These are phyloP conservation scores for Odiellus spinosus DNA, from an alignment of 2,888 invertebrate species.

Conservation along the genomic window DNA sequence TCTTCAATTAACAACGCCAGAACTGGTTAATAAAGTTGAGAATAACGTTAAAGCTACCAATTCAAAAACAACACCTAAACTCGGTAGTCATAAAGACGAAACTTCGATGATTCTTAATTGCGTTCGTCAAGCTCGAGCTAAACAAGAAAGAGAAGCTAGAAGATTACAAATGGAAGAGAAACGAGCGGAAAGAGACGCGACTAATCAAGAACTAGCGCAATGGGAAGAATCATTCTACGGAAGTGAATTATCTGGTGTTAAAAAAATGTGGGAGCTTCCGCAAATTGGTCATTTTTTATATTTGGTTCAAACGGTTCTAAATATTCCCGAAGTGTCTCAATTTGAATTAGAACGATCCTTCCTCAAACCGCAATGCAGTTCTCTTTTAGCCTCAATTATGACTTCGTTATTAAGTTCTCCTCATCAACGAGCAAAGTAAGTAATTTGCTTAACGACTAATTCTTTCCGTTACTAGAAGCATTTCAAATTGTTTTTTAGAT, in stretches of 20 bases:
- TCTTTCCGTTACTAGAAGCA: slow-evolving; percentile 2
- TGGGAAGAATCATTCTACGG: slow-evolving; percentile 37
- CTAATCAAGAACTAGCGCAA: slow-evolving; percentile 29
- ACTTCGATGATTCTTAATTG: slow-evolving; percentile 28
- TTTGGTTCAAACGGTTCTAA: slow-evolving; percentile 35
- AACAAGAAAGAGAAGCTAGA: slow-evolving; percentile 26
- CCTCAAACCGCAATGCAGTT: slow-evolving; percentile 39
- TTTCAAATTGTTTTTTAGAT: too few species aligned
- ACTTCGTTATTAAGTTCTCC: slow-evolving; percentile 38
- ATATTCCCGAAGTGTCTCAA: slow-evolving; percentile 39
- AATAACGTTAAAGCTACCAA: too few species aligned
- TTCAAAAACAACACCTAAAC: slow-evolving; percentile 5
- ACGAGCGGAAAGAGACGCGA: slow-evolving; percentile 31
- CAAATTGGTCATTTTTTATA: slow-evolving; percentile 41
- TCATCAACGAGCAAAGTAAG: slow-evolving; percentile 28
- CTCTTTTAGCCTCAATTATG: slow-evolving; percentile 38
- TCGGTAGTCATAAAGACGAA: slow-evolving; percentile 21
- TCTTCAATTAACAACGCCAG: slow-evolving; percentile 25
- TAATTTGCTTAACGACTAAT: neutral
- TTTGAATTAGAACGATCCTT: slow-evolving; percentile 43
- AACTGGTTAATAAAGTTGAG: slow-evolving; percentile 11
- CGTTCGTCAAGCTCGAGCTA: slow-evolving; percentile 28
- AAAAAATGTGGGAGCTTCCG: slow-evolving; percentile 42
- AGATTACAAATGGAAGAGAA: slow-evolving; percentile 27
- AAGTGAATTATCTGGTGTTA: slow-evolving; percentile 31